Conservation (phyloP, 1,140 invertebrate species). For the Phortica variegata region DNA sequence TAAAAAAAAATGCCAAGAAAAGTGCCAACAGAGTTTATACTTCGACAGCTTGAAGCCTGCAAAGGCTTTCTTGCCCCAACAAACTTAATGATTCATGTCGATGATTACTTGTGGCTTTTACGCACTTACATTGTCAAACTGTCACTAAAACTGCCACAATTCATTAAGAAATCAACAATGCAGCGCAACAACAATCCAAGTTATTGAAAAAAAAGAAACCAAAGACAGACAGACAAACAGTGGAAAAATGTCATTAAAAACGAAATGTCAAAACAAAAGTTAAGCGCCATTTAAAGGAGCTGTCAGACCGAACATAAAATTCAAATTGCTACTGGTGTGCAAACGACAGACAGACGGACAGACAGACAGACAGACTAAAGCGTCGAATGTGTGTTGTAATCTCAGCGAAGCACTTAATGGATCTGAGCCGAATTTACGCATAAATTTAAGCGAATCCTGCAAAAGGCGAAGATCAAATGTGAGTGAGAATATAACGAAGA, state of each 20-base stretch:
- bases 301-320: conserved; percentile 35
- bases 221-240: conserved; percentile 5
- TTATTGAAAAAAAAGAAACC: background rate
- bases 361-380: background rate
- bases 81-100: too few relatives aligned
- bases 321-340: conserved; percentile 28
- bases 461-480: too few relatives aligned
- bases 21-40: too few relatives aligned
- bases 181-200: conserved; percentile 3
- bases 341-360: conserved; percentile 10
- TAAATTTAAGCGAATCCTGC: conserved; percentile 42
- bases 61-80: too few relatives aligned
- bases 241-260: conserved; percentile 36
- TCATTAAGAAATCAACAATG: conserved; percentile 34
- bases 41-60: too few relatives aligned
- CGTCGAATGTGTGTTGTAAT: conserved; percentile 25
- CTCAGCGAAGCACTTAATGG: conserved; percentile 54
- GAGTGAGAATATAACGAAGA: conserved; percentile 28
- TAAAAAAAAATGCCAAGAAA: too few relatives aligned
- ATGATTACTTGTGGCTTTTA: conserved; percentile 18
- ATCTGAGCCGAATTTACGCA: conserved; percentile 56
- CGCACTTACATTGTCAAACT: too few relatives aligned
- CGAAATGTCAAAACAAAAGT: conserved; percentile 37
- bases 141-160: conserved; percentile 32
- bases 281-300: conserved; percentile 54